Conservation (phyloP, 2,797 vertebrate genomes). For the Scarus forsteni region DNA sequence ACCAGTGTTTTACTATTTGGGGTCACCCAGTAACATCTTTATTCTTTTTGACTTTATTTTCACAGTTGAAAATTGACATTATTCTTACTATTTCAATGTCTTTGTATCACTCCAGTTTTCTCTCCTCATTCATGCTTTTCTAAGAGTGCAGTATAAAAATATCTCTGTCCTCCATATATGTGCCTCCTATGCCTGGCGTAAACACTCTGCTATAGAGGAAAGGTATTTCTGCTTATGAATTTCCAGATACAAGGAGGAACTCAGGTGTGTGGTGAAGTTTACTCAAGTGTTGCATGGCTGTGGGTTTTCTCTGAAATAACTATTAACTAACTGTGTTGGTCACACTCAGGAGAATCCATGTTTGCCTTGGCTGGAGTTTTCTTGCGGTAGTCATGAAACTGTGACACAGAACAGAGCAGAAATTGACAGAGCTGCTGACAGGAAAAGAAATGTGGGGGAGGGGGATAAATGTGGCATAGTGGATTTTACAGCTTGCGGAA, state of each 20-base stretch:
- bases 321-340: slow-evolving; percentile 53
- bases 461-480: slow-evolving; percentile 26
- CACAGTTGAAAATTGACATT: too few species aligned
- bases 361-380: slow-evolving; percentile 63
- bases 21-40: too few species aligned
- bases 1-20: too few species aligned
- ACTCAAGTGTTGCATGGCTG: slow-evolving; percentile 24
- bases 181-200: too few species aligned
- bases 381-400: slow-evolving; percentile 7
- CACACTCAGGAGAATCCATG: slow-evolving; percentile 43
- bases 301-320: slow-evolving; percentile 52
- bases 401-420: slow-evolving; percentile 20
- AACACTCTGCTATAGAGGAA: background rate
- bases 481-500: slow-evolving; percentile 39
- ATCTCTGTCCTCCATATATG: too few species aligned
- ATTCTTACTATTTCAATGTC: too few species aligned
- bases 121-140: too few species aligned
- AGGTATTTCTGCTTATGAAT: slow-evolving; percentile 29
- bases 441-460: background rate
- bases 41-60: too few species aligned
- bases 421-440: slow-evolving; percentile 25
- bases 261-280: slow-evolving; percentile 27
- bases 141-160: too few species aligned
- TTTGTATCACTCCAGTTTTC: too few species aligned
- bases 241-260: slow-evolving; percentile 21